Percentiles rank a stretch among this genome's conserved stretches.
These are phyloP conservation scores for Agapostemon virescens DNA, from an alignment of 2,888 invertebrate genomes.

Conservation along the genomic window DNA sequence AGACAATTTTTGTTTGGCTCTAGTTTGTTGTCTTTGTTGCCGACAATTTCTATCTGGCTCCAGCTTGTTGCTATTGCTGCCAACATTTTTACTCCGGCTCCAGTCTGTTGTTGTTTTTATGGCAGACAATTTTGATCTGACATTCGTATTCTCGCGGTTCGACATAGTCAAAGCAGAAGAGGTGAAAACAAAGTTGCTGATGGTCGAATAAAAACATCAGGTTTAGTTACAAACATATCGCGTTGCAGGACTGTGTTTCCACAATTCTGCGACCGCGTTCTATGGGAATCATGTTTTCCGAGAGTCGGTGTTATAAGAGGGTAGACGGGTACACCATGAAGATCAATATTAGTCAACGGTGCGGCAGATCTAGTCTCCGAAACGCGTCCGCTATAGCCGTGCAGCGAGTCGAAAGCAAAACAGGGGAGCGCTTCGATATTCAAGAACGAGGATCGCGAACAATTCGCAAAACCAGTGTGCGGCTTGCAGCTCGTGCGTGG, in stretches of 20 bases:
- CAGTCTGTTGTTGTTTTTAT: no score
- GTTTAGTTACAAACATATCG: no score
- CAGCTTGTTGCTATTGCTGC: no score
- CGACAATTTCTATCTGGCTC: no score
- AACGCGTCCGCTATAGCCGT: background rate
- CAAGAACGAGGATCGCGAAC: background rate
- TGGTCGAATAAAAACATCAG: no score
- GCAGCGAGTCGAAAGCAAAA: background rate
- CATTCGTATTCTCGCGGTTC: no score
- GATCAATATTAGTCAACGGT: background rate
- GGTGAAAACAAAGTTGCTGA: no score
- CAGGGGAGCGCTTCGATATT: background rate
- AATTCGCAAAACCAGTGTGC: background rate
- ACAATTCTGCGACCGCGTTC: background rate
- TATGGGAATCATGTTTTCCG: background rate
- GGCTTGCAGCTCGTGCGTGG: background rate
- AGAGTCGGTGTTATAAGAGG: background rate
- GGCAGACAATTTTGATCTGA: no score
- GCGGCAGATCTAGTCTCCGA: background rate
- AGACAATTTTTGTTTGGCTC: no score
- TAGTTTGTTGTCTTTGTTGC: no score
- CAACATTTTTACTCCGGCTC: no score
- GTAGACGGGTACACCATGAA: background rate
- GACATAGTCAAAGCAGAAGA: no score
- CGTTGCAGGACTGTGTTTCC: background rate